Base-by-base conservation (phyloP, 1,140 invertebrate genomes). In the Pygmarrhopalites habei region DNA sequence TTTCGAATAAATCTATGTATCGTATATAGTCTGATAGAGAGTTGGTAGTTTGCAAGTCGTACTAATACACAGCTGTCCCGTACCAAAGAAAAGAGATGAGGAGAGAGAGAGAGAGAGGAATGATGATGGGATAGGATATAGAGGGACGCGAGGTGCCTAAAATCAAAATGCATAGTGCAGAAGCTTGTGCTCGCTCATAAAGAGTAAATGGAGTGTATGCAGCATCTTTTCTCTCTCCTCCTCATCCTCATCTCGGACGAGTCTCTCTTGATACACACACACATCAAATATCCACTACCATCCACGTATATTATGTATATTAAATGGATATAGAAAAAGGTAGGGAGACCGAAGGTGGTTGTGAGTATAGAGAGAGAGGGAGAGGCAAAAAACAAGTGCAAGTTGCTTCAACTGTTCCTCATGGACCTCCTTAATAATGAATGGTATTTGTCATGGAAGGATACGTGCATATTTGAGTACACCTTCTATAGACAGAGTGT, bases 1-100 rank as follows among this genome's bases (percentile, higher is more conserved):
- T n/a, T n/a, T n/a, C 28, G 19, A 56, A 56, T 41, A 56, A 56
- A 56, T 56, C 53, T 58, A 15, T 58, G 19, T 58, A 56, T 56
- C n/a, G 35, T 57, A 57, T 39, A 32, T 41, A 39, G 0, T 26
- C n/a, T 57, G 25, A 28, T 29, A 28, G 32, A 5, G 15, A 35
- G 32, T 35, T n/a, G n/a, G n/a, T 35, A 35, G 32, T 35, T 35
- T 35, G 32, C 15, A 35, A 5, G 32, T 5, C 32, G 5, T 5
- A 35, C 32, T 15, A 35, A 15, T 15, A 35, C 32, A 35, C 15
- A 35, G 15, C 32, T 7, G 32, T 7, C 32, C 32, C 5, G 32
- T 7, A 15, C 32, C n/a, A n/a, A n/a, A n/a, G n/a, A 35, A 15
- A 7, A 7, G 32, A 19, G 17, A 10, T 47, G 44, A 47, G 23